phyloP scores from a whole-genome alignment of 2,888 invertebrate species.

The Dasypolia templi region DNA sequence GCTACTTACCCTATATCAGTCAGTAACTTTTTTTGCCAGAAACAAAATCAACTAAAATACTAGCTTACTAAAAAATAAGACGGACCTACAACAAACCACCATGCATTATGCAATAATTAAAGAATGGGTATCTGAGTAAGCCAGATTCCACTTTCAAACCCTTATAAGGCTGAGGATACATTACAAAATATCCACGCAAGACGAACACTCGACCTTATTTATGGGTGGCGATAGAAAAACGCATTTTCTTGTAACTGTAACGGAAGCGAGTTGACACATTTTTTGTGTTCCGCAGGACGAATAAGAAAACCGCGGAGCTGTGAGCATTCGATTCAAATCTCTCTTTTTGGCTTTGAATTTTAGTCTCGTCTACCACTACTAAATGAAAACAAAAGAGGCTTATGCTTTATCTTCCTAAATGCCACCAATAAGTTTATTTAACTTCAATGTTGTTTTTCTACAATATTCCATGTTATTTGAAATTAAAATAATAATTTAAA shows the following conservation, averaged over 20 bases:
- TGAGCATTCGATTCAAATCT: not conserved
- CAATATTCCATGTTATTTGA: not conserved
- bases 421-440: not conserved
- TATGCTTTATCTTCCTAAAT: not conserved
- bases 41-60: not conserved
- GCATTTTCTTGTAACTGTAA: conserved; percentile 75
- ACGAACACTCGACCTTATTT: conserved; percentile 72
- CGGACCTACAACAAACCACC: not conserved
- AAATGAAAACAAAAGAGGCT: not conserved
- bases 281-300: conserved; percentile 63
- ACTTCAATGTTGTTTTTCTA: not conserved
- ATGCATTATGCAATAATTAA: conserved; percentile 30
- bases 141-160: conserved; percentile 58
- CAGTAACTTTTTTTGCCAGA: not conserved
- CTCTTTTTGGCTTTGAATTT: not conserved
- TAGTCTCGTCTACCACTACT: not conserved
- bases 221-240: conserved; percentile 68
- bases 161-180: conserved; percentile 69
- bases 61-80: not conserved
- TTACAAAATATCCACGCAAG: conserved; percentile 72
- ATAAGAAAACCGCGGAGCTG: conserved; percentile 28
- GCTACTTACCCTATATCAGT: not conserved
- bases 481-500: too few species aligned
- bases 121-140: conserved; percentile 32
- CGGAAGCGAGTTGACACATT: conserved; percentile 75